phyloP scores from a whole-genome alignment of 2,797 vertebrate species.

The Sebastes cheni region DNA sequence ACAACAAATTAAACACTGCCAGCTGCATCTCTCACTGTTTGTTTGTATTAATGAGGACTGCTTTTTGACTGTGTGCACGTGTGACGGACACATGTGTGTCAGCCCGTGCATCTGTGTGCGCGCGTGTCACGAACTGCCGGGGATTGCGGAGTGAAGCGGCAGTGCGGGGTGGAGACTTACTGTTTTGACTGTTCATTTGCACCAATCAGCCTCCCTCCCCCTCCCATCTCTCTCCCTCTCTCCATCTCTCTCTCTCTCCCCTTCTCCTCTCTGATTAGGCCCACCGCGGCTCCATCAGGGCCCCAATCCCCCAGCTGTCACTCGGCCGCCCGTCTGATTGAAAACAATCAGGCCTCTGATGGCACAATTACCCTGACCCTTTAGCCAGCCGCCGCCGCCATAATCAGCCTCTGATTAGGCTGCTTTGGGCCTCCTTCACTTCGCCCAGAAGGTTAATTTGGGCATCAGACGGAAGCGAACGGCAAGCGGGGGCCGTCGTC shows the following conservation, averaged over 20 bases:
- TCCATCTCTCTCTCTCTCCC: slow-evolving; percentile 63
- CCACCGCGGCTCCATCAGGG: slow-evolving; percentile 97
- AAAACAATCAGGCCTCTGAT: slow-evolving; percentile 99
- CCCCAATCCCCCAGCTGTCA: slow-evolving; percentile 99
- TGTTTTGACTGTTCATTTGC: slow-evolving; percentile 97
- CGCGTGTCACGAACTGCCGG: slow-evolving; percentile 50
- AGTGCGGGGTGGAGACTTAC: slow-evolving; percentile 61
- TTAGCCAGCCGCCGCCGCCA: slow-evolving; percentile 98
- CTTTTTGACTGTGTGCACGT: slow-evolving; percentile 1
- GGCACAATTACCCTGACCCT: slow-evolving; percentile 99
- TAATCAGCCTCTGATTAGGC: slow-evolving; percentile 99
- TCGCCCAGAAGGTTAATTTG: slow-evolving; percentile 99
- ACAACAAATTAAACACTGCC: slow-evolving; percentile 39
- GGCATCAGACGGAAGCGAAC: slow-evolving; percentile 95
- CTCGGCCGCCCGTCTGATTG: slow-evolving; percentile 98
- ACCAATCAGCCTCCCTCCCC: slow-evolving; percentile 92
- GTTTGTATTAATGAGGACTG: slow-evolving; percentile 33
- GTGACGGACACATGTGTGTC: slow-evolving; percentile 1
- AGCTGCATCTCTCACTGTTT: slow-evolving; percentile 43
- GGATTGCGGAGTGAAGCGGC: slow-evolving; percentile 50
- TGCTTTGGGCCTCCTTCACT: slow-evolving; percentile 99
- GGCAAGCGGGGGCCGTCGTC: slow-evolving; percentile 79
- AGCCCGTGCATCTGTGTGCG: slow-evolving; percentile 1
- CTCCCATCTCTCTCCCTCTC: slow-evolving; percentile 43
- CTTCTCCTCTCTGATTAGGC: slow-evolving; percentile 96